phyloP scores from a whole-genome alignment of 2,113 vertebrate species.

The Falcunculus frontatus region DNA sequence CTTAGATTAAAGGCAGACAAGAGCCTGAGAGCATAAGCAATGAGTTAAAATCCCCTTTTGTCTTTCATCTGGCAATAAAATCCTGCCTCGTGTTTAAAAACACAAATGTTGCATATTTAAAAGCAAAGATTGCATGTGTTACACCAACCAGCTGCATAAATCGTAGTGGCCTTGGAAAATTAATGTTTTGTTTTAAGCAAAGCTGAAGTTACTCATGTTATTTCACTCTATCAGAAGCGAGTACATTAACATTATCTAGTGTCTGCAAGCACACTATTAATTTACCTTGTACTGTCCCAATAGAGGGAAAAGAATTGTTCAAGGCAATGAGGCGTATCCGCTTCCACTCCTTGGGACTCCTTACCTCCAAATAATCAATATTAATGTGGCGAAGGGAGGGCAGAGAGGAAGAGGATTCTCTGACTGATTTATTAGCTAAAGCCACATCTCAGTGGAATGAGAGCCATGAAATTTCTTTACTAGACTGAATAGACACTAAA shows the following conservation, averaged over 20 bases:
- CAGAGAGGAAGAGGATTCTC: slow-evolving; percentile 57
- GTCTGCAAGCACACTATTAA: slow-evolving; percentile 85
- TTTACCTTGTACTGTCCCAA: slow-evolving; percentile 82
- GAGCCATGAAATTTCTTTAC: slow-evolving; percentile 58
- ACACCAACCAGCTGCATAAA: slow-evolving; percentile 29
- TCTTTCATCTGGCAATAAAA: background rate
- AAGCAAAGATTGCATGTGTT: background rate
- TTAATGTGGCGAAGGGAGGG: slow-evolving; percentile 71
- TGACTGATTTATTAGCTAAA: slow-evolving; percentile 70
- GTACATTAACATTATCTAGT: slow-evolving; percentile 88
- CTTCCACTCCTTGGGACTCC: slow-evolving; percentile 80
- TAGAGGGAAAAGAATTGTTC: slow-evolving; percentile 81
- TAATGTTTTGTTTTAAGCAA: slow-evolving; percentile 88
- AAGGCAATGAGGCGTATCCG: slow-evolving; percentile 81
- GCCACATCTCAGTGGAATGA: slow-evolving; percentile 43
- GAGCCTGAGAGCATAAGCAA: background rate
- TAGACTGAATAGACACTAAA: background rate
- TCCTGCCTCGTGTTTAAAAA: background rate
- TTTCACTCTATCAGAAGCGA: slow-evolving; percentile 83
- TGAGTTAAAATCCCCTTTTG: slow-evolving; percentile 9
- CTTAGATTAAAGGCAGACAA: background rate
- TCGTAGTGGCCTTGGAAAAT: slow-evolving; percentile 73
- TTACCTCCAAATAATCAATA: slow-evolving; percentile 84
- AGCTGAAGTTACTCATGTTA: slow-evolving; percentile 85
- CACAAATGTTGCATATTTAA: slow-evolving; percentile 1